Evolutionary conservation across 2,888 invertebrate species (phyloP), one percentile per base, ranked within the genome.

Genomic region (Dendrolimus houi): DNA sequence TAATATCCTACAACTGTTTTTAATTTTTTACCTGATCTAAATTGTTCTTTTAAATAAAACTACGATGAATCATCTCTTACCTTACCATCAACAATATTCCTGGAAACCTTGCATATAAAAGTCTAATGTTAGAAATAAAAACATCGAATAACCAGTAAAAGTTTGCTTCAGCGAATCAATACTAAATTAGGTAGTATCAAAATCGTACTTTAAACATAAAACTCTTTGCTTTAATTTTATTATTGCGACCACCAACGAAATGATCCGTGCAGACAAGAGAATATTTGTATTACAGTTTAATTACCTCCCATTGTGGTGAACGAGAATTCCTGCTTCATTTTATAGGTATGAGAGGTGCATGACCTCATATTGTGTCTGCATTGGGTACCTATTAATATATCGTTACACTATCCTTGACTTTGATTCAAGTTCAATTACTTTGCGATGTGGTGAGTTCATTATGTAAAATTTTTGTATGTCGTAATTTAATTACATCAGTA

Each of bases 201-300:
- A 17, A 29, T 8, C 8, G 17, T 9, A 12, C 40, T 29, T 17
- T 2, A 8, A 29, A 1, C 10, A 7, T 8, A 7, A 55, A 64
- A 64, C 54, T 83, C 80, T 79, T 65, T 80, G 76, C 56, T 59
- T 58, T 62, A 65, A 64, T 75, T 75, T 75, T 77, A 81, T 77
- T 80, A 80, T 78, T 75, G 75, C 87, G 89, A 89, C 89, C 89
- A 89, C 89, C 89, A 68, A 75, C 72, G 84, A 79, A 80, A 79
- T 47, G 71, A 81, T 85, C 80, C 79, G 79, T 74, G 74, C 78
- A 80, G 84, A 81, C 77, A 78, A 69, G 77, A 76, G 82, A 80
- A 80, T 88, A 87, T 88, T 88, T 86, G 87, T 82, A 83, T 85
- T 87, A 79, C 80, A 69, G 75, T 85, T 87, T 89, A 88, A 88